Evolutionary conservation across 2,888 invertebrate species (phyloP).

Genomic region (Caenorhabditis virilis): DNA sequence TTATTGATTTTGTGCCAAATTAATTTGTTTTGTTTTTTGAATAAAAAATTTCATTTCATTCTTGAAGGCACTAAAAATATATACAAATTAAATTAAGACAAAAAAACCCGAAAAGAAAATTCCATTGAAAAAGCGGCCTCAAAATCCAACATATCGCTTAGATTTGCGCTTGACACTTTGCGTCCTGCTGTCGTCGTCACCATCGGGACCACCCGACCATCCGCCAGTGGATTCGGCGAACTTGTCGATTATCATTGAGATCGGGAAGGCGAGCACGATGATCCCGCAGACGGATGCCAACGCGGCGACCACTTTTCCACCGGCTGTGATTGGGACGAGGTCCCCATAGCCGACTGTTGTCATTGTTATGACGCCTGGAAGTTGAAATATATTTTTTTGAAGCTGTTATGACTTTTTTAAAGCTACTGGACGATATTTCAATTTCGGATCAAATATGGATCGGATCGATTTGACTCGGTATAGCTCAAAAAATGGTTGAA

Average conservation of each 20-base stretch:
- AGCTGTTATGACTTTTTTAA: too few species aligned
- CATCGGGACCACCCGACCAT: slow-evolving; percentile 45
- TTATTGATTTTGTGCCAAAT: too few species aligned
- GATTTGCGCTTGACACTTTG: slow-evolving; percentile 28
- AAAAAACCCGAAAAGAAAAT: too few species aligned
- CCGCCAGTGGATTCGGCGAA: slow-evolving; percentile 64
- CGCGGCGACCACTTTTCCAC: slow-evolving; percentile 66
- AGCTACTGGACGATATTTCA: too few species aligned
- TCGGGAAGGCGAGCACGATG: slow-evolving; percentile 66
- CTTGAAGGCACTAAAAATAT: too few species aligned
- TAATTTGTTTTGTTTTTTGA: too few species aligned
- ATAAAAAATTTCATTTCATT: too few species aligned
- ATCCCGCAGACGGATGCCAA: slow-evolving; percentile 65
- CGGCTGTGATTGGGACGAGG: slow-evolving; percentile 64
- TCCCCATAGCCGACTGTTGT: slow-evolving; percentile 65
- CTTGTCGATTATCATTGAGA: slow-evolving; percentile 68
- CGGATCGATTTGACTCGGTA: too few species aligned
- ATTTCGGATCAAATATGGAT: too few species aligned
- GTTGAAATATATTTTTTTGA: background rate
- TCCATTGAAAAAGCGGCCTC: too few species aligned
- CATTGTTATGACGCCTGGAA: slow-evolving; percentile 56
- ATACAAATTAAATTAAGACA: too few species aligned
- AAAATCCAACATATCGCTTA: slow-evolving; percentile 41
- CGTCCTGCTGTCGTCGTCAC: slow-evolving; percentile 22
- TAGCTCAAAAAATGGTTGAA: too few species aligned